Evolutionary conservation across 2,888 invertebrate genomes (phyloP).

Genomic region (Megaustenia siamemsis): DNA sequence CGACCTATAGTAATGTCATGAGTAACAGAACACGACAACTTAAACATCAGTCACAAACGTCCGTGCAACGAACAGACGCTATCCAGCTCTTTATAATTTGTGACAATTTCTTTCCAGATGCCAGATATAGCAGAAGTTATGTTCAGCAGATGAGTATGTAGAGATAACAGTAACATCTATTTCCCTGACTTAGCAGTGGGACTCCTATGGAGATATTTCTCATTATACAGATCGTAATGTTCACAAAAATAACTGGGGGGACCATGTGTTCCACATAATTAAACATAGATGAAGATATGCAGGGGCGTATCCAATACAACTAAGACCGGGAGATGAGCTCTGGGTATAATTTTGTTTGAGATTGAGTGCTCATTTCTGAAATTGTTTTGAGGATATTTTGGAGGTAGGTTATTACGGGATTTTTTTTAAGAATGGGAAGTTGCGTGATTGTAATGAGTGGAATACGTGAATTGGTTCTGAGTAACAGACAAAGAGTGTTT

Average conservation of each 20-base stretch:
- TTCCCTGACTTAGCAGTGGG: background rate
- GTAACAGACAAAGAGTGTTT: too few species aligned
- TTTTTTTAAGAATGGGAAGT: too few species aligned
- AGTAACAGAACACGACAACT: too few species aligned
- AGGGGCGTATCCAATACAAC: background rate
- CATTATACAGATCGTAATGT: conserved; percentile 22
- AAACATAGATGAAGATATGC: background rate
- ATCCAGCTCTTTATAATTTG: conserved; percentile 55
- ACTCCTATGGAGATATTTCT: conserved; percentile 18
- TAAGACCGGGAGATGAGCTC: background rate
- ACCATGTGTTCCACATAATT: conserved; percentile 10
- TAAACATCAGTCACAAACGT: too few species aligned
- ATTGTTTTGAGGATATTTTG: too few species aligned
- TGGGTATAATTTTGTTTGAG: background rate
- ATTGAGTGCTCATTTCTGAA: background rate
- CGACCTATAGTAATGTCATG: too few species aligned
- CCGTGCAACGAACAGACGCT: background rate
- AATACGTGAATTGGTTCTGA: too few species aligned
- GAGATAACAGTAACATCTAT: conserved; percentile 40
- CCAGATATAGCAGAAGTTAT: conserved; percentile 12
- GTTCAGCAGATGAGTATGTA: conserved; percentile 15
- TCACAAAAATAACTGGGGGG: background rate
- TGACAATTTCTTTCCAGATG: conserved; percentile 52
- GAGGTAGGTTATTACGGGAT: too few species aligned
- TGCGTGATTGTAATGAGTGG: too few species aligned